phyloP scores from a whole-genome alignment of 2,888 invertebrate genomes.

The Torymus aiolomorphi region DNA sequence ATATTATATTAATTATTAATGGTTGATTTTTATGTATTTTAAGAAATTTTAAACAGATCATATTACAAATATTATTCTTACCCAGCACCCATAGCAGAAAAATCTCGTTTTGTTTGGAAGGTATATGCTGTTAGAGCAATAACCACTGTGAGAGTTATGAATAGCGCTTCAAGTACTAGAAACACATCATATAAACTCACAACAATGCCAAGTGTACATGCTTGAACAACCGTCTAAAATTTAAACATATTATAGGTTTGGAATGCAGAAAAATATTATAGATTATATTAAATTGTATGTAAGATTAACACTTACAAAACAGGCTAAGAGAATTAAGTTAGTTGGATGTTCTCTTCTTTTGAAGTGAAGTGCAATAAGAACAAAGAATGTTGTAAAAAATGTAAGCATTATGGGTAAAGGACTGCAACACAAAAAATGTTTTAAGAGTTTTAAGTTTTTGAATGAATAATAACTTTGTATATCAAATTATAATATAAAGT shows the following conservation, averaged over 20 bases:
- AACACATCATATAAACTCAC: constrained; percentile 87
- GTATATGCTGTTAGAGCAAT: constrained; percentile 88
- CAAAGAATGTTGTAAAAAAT: constrained; percentile 81
- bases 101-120: constrained; percentile 90
- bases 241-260: constrained; percentile 2
- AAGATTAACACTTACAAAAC: constrained; percentile 82
- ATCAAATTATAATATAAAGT: too few species aligned
- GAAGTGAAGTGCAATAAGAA: constrained; percentile 83
- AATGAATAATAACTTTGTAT: too few species aligned
- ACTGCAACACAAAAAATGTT: constrained; percentile 73
- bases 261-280: too few species aligned
- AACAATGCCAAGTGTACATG: constrained; percentile 86
- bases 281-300: too few species aligned
- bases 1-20: too few species aligned
- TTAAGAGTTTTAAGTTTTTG: too few species aligned
- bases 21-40: too few species aligned
- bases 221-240: constrained; percentile 86
- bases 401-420: constrained; percentile 83
- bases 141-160: constrained; percentile 86
- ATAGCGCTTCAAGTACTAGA: constrained; percentile 87
- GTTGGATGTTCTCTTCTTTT: constrained; percentile 87
- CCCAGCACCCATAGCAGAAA: constrained; percentile 87
- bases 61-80: constrained; percentile 74
- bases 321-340: constrained; percentile 87
- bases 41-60: too few species aligned